Evolutionary conservation across 1,140 invertebrate genomes (phyloP).

Genomic region (Drosophila virilis): DNA sequence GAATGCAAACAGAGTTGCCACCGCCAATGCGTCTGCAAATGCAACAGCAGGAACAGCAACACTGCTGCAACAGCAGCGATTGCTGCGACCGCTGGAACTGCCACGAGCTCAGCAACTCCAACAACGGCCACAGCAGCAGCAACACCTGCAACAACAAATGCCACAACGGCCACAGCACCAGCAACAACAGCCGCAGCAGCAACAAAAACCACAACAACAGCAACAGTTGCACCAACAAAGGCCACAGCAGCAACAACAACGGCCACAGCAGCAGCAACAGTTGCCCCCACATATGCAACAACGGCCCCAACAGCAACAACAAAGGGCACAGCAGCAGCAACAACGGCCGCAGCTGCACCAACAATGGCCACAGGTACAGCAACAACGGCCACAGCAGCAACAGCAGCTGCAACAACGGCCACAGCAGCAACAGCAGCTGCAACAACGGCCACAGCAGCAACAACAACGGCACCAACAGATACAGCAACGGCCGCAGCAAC

Average conservation of each 20-base stretch:
- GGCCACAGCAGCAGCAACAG: background rate
- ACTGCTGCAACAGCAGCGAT: background rate
- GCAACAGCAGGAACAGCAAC: background rate
- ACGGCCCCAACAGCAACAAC: background rate
- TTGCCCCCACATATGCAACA: background rate
- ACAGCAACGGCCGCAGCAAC: background rate
- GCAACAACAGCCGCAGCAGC: background rate
- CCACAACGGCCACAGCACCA: background rate
- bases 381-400: background rate
- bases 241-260: background rate
- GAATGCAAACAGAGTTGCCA: background rate
- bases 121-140: background rate
- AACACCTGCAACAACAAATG: background rate
- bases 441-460: background rate
- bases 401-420: background rate
- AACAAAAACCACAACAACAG: background rate
- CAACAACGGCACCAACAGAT: background rate
- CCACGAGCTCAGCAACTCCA: background rate
- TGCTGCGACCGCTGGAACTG: background rate
- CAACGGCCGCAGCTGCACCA: background rate
- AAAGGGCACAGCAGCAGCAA: background rate
- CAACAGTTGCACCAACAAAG: background rate
- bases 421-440: background rate
- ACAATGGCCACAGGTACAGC: background rate
- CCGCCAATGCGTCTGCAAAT: constrained; percentile 1